A percentile compares a stretch with the other conserved stretches of the same genome.
Conservation (phyloP, 2,888 invertebrate species). For the Sarcophaga caerulescens region DNA sequence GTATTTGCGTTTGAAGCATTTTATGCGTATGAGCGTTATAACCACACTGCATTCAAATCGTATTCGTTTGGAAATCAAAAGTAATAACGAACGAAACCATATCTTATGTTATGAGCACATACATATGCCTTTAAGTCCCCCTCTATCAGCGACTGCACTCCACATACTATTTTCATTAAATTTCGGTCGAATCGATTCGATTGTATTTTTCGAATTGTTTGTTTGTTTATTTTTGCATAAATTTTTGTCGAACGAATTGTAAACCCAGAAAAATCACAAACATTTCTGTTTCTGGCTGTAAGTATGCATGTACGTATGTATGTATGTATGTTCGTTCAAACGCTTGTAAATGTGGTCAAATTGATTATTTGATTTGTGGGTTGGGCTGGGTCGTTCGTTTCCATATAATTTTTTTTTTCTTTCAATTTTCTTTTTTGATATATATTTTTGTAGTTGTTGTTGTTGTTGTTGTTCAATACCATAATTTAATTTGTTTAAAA, state of each 20-base stretch:
- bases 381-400: conserved; percentile 55
- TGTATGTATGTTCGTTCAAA: not conserved
- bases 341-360: conserved; percentile 61
- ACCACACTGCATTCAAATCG: too few relatives aligned
- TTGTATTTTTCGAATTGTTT: too few relatives aligned
- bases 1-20: too few relatives aligned
- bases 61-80: too few relatives aligned
- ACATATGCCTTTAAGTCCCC: too few relatives aligned
- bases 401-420: not conserved
- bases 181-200: too few relatives aligned
- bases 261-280: conserved; percentile 32
- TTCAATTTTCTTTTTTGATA: not conserved
- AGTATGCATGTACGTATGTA: conserved; percentile 18
- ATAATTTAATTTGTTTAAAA: conserved; percentile 57
- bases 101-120: too few relatives aligned
- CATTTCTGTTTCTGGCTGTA: conserved; percentile 40
- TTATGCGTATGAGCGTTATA: not conserved
- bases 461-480: conserved; percentile 24
- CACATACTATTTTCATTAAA: too few relatives aligned
- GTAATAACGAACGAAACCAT: too few relatives aligned
- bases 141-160: too few relatives aligned
- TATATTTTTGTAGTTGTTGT: not conserved
- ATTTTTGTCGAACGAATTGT: conserved; percentile 3
- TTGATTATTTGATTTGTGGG: conserved; percentile 66
- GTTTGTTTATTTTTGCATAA: conserved; percentile 12